Conservation (phyloP, 2,888 invertebrate genomes). For the Chrysina gloriosa region DNA sequence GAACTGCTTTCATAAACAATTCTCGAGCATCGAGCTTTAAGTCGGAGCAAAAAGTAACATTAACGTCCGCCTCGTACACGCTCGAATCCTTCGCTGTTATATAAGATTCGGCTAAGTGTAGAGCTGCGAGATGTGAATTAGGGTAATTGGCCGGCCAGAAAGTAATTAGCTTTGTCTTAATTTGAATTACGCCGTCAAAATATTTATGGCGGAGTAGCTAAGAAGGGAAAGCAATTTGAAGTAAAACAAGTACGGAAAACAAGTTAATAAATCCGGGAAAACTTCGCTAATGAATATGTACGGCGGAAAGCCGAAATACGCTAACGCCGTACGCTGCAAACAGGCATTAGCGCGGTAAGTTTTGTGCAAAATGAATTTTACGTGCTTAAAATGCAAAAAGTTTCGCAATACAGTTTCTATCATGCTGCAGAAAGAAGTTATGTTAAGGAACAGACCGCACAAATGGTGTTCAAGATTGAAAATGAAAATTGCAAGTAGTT, state of each 20-base stretch:
- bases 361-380: not conserved
- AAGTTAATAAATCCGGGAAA: slow-evolving; percentile 4
- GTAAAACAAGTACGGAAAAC: not conserved
- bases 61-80: not conserved
- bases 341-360: not conserved
- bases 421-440: not conserved
- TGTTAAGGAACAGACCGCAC: too few species aligned
- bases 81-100: not conserved
- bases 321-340: not conserved
- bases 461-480: too few species aligned
- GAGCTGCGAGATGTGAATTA: not conserved
- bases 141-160: slow-evolving; percentile 1
- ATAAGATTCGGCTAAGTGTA: not conserved
- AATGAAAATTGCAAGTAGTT: too few species aligned
- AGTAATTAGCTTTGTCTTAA: slow-evolving; percentile 14
- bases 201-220: not conserved
- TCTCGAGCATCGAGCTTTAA: not conserved
- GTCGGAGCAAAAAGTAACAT: not conserved
- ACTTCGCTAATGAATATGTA: slow-evolving; percentile 1
- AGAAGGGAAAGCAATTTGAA: slow-evolving; percentile 5
- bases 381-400: not conserved
- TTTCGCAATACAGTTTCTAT: not conserved
- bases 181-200: slow-evolving; percentile 4
- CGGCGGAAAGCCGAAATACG: not conserved
- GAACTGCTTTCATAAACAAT: too few species aligned